Conservation (phyloP, 1,140 invertebrate genomes). For the Oryctes rhinoceros region DNA sequence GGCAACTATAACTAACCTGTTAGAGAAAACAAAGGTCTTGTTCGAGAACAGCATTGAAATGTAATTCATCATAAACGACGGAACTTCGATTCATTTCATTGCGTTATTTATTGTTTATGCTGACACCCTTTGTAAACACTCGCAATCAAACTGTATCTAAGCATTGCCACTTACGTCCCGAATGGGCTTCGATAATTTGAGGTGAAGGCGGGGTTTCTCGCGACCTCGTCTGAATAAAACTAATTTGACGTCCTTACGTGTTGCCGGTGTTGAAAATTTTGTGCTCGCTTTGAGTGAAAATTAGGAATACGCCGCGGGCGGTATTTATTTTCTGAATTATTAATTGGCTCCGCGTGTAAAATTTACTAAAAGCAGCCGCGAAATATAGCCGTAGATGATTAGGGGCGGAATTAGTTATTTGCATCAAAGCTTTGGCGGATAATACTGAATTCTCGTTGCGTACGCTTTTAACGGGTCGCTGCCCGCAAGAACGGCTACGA, state of each 20-base stretch:
- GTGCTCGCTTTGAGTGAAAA: neutral
- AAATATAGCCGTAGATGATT: neutral
- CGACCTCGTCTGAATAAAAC: neutral
- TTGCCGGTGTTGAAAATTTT: neutral
- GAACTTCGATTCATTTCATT: too few relatives aligned
- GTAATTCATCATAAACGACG: too few relatives aligned
- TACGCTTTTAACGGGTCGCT: too few relatives aligned
- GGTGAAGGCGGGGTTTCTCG: neutral
- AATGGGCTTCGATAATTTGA: neutral
- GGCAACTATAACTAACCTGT: too few relatives aligned
- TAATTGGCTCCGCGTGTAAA: neutral
- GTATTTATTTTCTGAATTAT: neutral
- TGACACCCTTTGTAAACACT: too few relatives aligned
- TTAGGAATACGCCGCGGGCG: constrained; percentile 12
- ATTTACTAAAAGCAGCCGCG: neutral
- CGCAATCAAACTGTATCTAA: too few relatives aligned
- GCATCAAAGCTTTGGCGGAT: too few relatives aligned
- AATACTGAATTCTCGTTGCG: too few relatives aligned
- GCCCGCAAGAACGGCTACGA: too few relatives aligned
- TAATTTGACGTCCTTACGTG: neutral
- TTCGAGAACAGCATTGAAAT: too few relatives aligned
- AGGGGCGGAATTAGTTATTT: neutral
- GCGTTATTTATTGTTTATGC: too few relatives aligned
- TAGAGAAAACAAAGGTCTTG: too few relatives aligned
- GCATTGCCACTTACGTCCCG: neutral